Base-by-base conservation (phyloP, 2,797 vertebrate species). In the Brachymystax lenok region DNA sequence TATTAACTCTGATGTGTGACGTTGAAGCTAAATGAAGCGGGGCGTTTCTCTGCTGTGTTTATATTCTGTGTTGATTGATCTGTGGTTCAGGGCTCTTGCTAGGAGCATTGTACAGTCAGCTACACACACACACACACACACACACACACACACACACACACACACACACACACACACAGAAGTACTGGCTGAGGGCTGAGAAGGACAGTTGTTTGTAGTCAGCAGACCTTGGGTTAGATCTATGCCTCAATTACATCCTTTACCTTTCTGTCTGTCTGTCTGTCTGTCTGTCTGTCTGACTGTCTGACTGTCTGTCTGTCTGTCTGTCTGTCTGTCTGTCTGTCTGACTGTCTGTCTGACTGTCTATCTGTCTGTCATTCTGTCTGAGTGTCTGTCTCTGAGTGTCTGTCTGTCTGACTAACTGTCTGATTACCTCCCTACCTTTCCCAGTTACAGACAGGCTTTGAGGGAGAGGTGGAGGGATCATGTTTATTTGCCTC, bases 201-300 rank as follows among this genome's bases (percentile, higher is more conserved):
- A 61, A 40, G 66, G 85, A 88, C 72, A 69, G 82, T 88, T 93
- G 86, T 92, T 90, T 93, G 89, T 85, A 90, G 92, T 94, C 93
- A 94, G 94, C 93, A 93, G 90, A 92, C 90, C 90, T 90, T 92
- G 88, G 86, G 87, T 88, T 90, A 87, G 87, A 88, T 80, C 6
- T 35, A 35, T 35, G 33, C 33, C 33, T 35, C 84, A 80, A 71
- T 86, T 93, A 90, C 92, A 90, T 89, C 92, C 92, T 94, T 89
- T 93, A 94, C 93, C n/a, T n/a, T n/a, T n/a, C n/a, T n/a, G n/a
- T n/a, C 92, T 92, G 64, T 35, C 67, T 40, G 68, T 72, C 74
- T 80, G 59, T 80, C 28, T 72, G 46, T 40, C 19, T 63, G 59
- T 61, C 16, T 19, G 17, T 12, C 46, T 30, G 28, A 2, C 28